Percentiles rank a stretch among this genome's conserved stretches.
Evolutionary conservation across 2,888 invertebrate genomes (phyloP).

Genomic region (Catocala fraxini): DNA sequence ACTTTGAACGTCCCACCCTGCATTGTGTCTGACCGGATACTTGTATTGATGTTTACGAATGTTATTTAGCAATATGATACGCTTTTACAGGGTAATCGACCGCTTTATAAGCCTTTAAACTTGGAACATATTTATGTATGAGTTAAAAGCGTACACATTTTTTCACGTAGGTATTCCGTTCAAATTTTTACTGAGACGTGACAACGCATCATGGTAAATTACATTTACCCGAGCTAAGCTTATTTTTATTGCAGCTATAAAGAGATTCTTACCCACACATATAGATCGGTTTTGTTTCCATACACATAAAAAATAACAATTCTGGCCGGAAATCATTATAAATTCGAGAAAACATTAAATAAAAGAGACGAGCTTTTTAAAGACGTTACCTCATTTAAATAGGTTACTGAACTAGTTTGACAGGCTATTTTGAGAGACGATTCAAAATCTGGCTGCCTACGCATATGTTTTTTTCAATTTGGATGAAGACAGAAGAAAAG

Average conservation of each 20-base stretch:
- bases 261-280: constrained; percentile 28
- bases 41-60: constrained; percentile 31
- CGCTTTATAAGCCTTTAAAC: constrained; percentile 21
- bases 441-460: constrained; percentile 31
- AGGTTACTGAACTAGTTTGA: constrained; percentile 51
- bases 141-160: constrained; percentile 6
- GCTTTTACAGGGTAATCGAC: constrained; percentile 25
- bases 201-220: constrained; percentile 34
- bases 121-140: constrained; percentile 26
- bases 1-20: constrained; percentile 41
- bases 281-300: constrained; percentile 25
- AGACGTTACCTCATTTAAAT: constrained; percentile 46
- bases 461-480: constrained; percentile 16
- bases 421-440: constrained; percentile 26
- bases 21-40: constrained; percentile 32
- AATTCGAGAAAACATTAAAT: constrained; percentile 24
- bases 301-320: constrained; percentile 16
- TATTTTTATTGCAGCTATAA: constrained; percentile 32
- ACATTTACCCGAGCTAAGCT: constrained; percentile 26
- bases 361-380: constrained; percentile 23
- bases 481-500: constrained; percentile 23
- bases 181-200: not conserved
- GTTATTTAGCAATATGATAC: constrained; percentile 20
- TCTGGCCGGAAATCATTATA: constrained; percentile 36
- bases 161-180: constrained; percentile 8